phyloP scores from a whole-genome alignment of 1,140 invertebrate genomes.

The Ceratina calcarata region DNA sequence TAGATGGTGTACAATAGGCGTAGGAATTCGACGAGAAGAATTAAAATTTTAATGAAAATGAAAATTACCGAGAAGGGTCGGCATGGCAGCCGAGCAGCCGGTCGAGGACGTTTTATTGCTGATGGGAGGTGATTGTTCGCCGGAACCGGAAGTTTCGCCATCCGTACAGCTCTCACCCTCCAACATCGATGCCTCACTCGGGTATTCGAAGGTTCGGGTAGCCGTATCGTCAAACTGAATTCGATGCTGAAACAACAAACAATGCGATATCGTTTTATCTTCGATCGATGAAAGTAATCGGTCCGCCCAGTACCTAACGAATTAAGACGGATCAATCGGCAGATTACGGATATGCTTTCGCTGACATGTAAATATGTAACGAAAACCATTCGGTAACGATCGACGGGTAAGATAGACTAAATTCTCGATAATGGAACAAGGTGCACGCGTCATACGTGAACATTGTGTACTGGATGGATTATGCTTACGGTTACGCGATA shows the following conservation, averaged over 20 bases:
- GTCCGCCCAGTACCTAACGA: not conserved
- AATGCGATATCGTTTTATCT: not conserved
- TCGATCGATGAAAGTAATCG: not conserved
- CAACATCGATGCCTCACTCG: conserved; percentile 89
- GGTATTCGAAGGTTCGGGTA: conserved; percentile 92
- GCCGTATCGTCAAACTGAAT: conserved; percentile 92
- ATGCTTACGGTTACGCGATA: conserved; percentile 21
- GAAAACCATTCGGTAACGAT: too few species aligned
- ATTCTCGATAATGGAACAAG: not conserved
- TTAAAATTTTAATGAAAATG: too few species aligned
- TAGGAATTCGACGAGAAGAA: too few species aligned
- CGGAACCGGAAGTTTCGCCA: conserved; percentile 73
- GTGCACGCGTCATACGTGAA: conserved; percentile 17
- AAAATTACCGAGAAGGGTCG: conserved; percentile 75
- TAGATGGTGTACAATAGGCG: too few species aligned
- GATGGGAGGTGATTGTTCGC: conserved; percentile 64
- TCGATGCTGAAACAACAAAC: conserved; percentile 84
- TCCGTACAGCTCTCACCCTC: conserved; percentile 82
- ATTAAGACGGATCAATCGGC: not conserved
- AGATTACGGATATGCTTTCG: too few species aligned
- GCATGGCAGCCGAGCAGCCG: conserved; percentile 67
- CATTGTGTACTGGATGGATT: not conserved
- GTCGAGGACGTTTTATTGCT: conserved; percentile 66
- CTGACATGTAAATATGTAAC: too few species aligned
- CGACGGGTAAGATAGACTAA: not conserved